phyloP scores from a whole-genome alignment of 2,888 invertebrate species.

The Eupithecia subfuscata region DNA sequence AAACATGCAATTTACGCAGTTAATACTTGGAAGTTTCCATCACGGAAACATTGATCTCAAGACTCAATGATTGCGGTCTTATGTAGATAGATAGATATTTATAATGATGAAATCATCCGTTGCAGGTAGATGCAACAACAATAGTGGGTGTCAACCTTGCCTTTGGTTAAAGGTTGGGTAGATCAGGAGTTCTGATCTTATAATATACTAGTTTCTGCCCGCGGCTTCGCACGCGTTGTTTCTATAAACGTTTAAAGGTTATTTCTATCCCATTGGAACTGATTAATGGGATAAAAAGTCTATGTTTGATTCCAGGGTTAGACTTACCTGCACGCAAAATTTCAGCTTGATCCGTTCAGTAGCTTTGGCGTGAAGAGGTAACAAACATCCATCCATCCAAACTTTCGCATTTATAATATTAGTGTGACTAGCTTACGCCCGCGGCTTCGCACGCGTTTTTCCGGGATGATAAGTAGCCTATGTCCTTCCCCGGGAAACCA shows the following conservation, averaged over 20 bases:
- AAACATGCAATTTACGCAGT: neutral
- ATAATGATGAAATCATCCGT: constrained; percentile 12
- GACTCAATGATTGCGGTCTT: neutral
- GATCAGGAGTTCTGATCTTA: neutral
- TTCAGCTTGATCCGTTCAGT: no score
- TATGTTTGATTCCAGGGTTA: no score
- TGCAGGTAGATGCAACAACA: constrained; percentile 12
- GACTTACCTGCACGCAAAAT: no score
- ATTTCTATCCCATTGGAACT: no score
- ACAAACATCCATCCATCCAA: no score
- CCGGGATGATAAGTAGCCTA: neutral
- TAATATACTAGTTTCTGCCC: neutral
- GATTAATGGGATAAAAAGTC: no score
- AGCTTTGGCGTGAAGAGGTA: no score
- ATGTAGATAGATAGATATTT: neutral
- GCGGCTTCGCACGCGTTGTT: neutral
- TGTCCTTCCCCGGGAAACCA: neutral
- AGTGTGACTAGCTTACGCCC: neutral
- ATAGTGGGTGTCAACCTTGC: constrained; percentile 18
- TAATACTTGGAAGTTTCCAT: constrained; percentile 4
- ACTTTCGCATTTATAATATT: no score
- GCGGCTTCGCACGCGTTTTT: neutral
- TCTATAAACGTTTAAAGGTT: no score
- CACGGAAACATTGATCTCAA: neutral
- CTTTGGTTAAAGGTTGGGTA: constrained; percentile 1